A percentile compares a stretch with the other conserved stretches of the same genome.
These are phyloP conservation scores for Scatophagus argus DNA, from an alignment of 2,113 vertebrate species.

Conservation along the genomic window DNA sequence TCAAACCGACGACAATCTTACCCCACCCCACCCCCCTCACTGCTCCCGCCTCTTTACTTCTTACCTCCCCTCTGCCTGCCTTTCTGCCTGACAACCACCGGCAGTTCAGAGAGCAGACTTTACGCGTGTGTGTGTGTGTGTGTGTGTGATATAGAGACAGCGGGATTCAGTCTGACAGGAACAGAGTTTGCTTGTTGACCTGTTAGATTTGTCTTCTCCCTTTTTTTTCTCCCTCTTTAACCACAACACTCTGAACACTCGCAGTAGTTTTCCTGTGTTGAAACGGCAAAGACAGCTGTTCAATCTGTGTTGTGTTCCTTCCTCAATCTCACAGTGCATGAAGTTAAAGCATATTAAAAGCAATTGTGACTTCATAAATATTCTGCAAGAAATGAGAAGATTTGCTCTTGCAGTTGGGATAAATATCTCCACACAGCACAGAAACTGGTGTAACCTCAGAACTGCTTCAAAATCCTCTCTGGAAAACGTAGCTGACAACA, in stretches of 20 bases:
- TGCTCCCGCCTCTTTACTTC: constrained; percentile 21
- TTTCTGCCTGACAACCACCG: constrained; percentile 65
- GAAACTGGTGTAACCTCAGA: constrained; percentile 5
- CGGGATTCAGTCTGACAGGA: constrained; percentile 35
- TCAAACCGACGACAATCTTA: constrained; percentile 80
- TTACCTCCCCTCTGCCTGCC: neutral
- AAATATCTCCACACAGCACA: neutral
- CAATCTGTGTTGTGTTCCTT: neutral
- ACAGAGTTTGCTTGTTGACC: constrained; percentile 22
- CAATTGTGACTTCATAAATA: neutral
- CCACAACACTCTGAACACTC: neutral
- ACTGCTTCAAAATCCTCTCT: neutral
- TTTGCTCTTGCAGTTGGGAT: neutral
- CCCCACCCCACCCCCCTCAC: neutral
- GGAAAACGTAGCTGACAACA: neutral
- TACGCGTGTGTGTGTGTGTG: constrained; percentile 9
- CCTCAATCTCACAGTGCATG: neutral
- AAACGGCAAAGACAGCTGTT: constrained; percentile 1
- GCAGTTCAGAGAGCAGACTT: constrained; percentile 20
- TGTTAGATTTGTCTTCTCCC: neutral
- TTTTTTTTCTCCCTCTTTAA: neutral
- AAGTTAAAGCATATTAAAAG: neutral
- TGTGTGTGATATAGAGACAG: neutral
- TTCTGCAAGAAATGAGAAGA: rapidly evolving
- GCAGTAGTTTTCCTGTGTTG: neutral